Evolutionary conservation across 2,888 invertebrate genomes (phyloP), one percentile per base, ranked within the genome.

Genomic region (Drosophila flavopinicola): DNA sequence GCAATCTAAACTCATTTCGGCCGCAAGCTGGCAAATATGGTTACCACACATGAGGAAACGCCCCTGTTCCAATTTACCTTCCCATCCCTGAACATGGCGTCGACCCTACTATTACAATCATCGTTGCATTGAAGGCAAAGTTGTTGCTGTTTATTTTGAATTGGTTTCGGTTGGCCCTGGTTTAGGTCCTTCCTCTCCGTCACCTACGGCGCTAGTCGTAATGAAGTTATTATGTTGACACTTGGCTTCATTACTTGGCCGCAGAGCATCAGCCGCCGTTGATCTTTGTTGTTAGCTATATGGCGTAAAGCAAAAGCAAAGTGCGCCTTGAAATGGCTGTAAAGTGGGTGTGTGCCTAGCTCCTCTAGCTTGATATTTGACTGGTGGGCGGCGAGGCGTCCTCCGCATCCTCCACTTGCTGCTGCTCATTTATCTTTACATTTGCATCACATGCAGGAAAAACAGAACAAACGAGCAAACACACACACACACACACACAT

Each of bases 141-240:
- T 69, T 64, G 44, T 41, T 59, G 53, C 53, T 69, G 61, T 77
- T 69, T 63, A 56, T 83, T 78, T 74, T 71, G 67, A 66, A 85
- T 64, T 73, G 75, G 70, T 70, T 70, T 86, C 52, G 65, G 52
- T 47, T 15, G 53, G 48, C 49, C 49, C 27, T 41, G 33, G 52
- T 11, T 25, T 33, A 10, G 30, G 44, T 32, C 39, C 49, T 30
- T 30, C 13, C 37, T 37, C 27, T 29, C 7, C 38, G 69, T 44
- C 60, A 51, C 52, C 58, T 53, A 63, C 27, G 30, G 25, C 30
- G 42, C 20, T 68, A 37, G 27, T 39, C 63, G 49, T 70, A 86
- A 86, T 86, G 78, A 87, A 85, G 83, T 87, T 87, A 85, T 87
- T 83, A 72, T 85, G 87, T 87, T 85, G 84, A 86, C 87, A 85